Percentiles rank a stretch among this genome's conserved stretches.
Evolutionary conservation across 2,888 invertebrate species (phyloP).

Genomic region (Agapetus fuscipes): DNA sequence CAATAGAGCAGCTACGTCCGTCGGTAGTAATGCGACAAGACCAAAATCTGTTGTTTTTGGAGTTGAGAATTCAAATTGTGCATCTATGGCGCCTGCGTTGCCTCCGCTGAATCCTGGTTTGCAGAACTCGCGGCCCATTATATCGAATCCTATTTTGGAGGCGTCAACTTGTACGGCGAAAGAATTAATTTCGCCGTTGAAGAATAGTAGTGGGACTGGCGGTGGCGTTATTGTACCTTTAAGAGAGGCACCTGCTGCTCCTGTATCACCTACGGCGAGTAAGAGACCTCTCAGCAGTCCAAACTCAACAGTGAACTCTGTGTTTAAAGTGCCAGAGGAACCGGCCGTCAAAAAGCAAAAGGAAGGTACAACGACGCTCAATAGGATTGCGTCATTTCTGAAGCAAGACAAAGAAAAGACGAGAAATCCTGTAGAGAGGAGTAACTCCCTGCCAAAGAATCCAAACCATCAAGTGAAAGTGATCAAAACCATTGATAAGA

Average conservation of each 20-base stretch:
- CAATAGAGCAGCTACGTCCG: conserved; percentile 36
- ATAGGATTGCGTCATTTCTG: conserved; percentile 66
- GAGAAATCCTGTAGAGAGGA: conserved; percentile 41
- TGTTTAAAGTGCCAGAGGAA: conserved; percentile 42
- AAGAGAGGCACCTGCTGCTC: conserved; percentile 48
- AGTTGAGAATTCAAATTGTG: conserved; percentile 35
- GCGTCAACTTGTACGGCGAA: conserved; percentile 73
- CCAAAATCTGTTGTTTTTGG: conserved; percentile 37
- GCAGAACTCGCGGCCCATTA: conserved; percentile 55
- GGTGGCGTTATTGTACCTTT: conserved; percentile 50
- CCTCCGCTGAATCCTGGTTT: conserved; percentile 56
- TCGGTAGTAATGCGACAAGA: conserved; percentile 37
- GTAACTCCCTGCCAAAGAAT: conserved; percentile 50
- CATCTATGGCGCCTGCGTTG: conserved; percentile 40
- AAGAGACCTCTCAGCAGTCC: conserved; percentile 43
- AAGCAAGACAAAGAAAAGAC: conserved; percentile 51
- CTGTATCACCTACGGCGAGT: conserved; percentile 31
- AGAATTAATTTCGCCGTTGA: conserved; percentile 56
- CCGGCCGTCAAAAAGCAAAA: conserved; percentile 40
- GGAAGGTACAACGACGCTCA: conserved; percentile 52
- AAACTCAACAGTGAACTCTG: conserved; percentile 26
- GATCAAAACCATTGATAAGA: conserved; percentile 59
- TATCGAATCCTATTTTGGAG: conserved; percentile 73
- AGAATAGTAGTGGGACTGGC: conserved; percentile 33
- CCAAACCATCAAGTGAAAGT: conserved; percentile 50